A percentile compares a stretch with the other conserved stretches of the same genome.
phyloP scores from a whole-genome alignment of 1,140 invertebrate genomes.

The Dryas iulia region DNA sequence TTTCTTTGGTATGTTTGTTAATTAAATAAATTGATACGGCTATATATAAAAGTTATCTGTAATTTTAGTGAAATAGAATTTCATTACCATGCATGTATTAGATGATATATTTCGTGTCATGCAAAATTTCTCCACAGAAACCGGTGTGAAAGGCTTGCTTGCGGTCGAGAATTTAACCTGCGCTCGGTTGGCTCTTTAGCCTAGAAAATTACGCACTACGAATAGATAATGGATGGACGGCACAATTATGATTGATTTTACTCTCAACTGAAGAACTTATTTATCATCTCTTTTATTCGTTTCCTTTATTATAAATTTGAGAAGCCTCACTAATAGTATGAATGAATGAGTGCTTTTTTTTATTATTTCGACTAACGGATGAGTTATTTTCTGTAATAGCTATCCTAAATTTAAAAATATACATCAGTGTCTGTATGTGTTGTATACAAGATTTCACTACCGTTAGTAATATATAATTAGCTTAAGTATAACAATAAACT shows the following conservation, averaged over 20 bases:
- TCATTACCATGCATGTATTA: slow-evolving; percentile 3
- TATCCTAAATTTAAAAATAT: background rate
- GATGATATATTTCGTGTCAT: slow-evolving; percentile 17
- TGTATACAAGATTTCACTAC: no score
- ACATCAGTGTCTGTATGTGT: no score
- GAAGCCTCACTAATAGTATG: background rate
- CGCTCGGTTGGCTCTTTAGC: slow-evolving; percentile 23
- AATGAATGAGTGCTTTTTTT: background rate
- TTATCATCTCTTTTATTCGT: background rate
- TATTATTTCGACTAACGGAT: background rate
- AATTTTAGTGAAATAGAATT: background rate
- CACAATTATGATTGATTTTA: slow-evolving; percentile 14
- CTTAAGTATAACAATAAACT: no score
- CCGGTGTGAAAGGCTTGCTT: slow-evolving; percentile 33
- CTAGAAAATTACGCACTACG: slow-evolving; percentile 26
- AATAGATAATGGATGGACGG: slow-evolving; percentile 21
- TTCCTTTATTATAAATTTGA: background rate
- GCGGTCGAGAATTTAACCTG: slow-evolving; percentile 27
- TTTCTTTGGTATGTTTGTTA: background rate
- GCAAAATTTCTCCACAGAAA: slow-evolving; percentile 27
- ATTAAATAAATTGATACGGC: slow-evolving; percentile 1
- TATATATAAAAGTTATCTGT: background rate
- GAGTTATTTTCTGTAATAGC: no score
- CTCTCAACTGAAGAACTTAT: background rate
- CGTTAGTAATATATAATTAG: no score